Conservation (phyloP, 1,140 invertebrate genomes). For the Artemia franciscana region DNA sequence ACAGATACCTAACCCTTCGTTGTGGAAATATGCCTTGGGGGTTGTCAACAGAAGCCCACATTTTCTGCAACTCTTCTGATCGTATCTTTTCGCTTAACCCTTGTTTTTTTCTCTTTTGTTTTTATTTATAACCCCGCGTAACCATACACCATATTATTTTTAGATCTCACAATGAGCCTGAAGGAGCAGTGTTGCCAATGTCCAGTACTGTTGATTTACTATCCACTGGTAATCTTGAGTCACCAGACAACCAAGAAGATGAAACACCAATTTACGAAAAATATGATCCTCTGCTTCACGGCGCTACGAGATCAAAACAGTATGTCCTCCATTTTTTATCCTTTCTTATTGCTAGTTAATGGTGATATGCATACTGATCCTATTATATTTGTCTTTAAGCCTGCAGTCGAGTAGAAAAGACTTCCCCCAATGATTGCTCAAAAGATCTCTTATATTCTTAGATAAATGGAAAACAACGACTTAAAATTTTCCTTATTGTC, state of each 20-base stretch:
- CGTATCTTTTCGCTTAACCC: too few species aligned
- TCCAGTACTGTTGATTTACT: slow-evolving; percentile 49
- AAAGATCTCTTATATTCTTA: too few species aligned
- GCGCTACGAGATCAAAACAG: slow-evolving; percentile 39
- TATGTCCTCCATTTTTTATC: slow-evolving; percentile 14
- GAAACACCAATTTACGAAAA: slow-evolving; percentile 67
- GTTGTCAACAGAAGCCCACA: too few species aligned
- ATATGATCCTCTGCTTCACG: slow-evolving; percentile 74
- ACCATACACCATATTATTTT: too few species aligned
- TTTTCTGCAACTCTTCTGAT: too few species aligned
- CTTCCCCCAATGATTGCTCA: too few species aligned
- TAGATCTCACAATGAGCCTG: slow-evolving; percentile 65
- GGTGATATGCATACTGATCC: background rate
- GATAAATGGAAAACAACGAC: too few species aligned
- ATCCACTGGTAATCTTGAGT: slow-evolving; percentile 49
- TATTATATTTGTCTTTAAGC: background rate
- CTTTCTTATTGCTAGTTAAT: background rate
- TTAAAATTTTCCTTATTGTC: too few species aligned
- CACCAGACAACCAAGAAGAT: slow-evolving; percentile 31
- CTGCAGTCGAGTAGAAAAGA: background rate
- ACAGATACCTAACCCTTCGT: too few species aligned
- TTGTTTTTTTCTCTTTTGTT: too few species aligned
- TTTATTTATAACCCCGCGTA: too few species aligned
- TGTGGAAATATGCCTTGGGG: too few species aligned
- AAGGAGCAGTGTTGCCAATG: slow-evolving; percentile 76